A percentile compares a stretch with the other conserved stretches of the same genome.
These are phyloP conservation scores for Ruditapes philippinarum DNA, from an alignment of 1,140 invertebrate species.

Conservation along the genomic window DNA sequence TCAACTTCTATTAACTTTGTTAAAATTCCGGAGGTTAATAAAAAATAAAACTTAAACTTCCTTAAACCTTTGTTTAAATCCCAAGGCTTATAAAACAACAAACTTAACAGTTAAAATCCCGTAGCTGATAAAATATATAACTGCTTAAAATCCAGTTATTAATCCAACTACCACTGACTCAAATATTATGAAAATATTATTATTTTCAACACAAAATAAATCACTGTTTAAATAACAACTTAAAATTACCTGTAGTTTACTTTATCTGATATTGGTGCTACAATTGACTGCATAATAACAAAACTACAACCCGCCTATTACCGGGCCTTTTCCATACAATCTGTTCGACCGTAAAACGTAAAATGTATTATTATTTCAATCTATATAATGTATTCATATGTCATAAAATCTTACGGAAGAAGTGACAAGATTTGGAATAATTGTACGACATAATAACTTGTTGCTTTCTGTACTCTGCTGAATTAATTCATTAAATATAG, in stretches of 20 bases:
- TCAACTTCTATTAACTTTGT: too few relatives aligned
- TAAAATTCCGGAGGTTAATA: too few relatives aligned
- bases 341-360: not conserved
- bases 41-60: too few relatives aligned
- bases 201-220: not conserved
- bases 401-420: not conserved
- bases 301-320: not conserved
- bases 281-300: not conserved
- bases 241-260: not conserved
- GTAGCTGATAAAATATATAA: too few relatives aligned
- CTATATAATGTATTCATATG: not conserved
- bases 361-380: conserved; percentile 18
- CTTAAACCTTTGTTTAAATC: too few relatives aligned
- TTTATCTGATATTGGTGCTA: not conserved
- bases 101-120: too few relatives aligned
- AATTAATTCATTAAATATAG: too few relatives aligned
- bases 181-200: not conserved
- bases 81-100: too few relatives aligned
- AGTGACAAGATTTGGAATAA: not conserved
- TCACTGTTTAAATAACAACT: not conserved
- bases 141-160: too few relatives aligned
- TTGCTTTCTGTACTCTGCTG: too few relatives aligned
- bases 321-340: not conserved
- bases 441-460: not conserved
- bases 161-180: too few relatives aligned